A percentile compares a stretch with the other conserved stretches of the same genome.
Conservation (phyloP, 2,113 vertebrate species). For the Rafetus swinhoei region DNA sequence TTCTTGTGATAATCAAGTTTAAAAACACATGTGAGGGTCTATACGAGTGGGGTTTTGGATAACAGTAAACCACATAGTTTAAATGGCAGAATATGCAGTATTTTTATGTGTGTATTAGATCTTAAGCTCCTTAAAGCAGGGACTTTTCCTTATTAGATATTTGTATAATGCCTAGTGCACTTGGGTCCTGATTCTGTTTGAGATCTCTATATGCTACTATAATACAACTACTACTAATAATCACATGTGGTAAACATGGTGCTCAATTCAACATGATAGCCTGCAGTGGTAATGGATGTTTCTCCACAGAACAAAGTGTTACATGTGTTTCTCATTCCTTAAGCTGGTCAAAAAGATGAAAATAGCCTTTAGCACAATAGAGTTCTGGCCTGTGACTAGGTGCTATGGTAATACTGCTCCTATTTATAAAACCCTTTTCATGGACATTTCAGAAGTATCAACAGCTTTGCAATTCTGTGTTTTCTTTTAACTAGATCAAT, state of each 20-base stretch:
- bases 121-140: background rate
- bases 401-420: too few species aligned
- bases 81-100: background rate
- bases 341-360: background rate
- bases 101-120: background rate
- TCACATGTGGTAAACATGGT: background rate
- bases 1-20: constrained; percentile 41
- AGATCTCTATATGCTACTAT: background rate
- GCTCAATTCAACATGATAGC: background rate
- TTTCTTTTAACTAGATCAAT: background rate
- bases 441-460: too few species aligned
- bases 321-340: background rate
- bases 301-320: background rate
- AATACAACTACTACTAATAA: constrained; percentile 9
- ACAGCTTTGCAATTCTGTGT: background rate
- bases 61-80: background rate
- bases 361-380: too few species aligned
- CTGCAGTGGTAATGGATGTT: background rate
- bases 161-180: background rate
- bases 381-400: too few species aligned
- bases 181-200: background rate
- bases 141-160: background rate
- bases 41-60: constrained; percentile 36
- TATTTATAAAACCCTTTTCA: too few species aligned
- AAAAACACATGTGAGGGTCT: constrained; percentile 25